Evolutionary conservation across 2,888 invertebrate species (phyloP).

Genomic region (Hedychridium roseum): DNA sequence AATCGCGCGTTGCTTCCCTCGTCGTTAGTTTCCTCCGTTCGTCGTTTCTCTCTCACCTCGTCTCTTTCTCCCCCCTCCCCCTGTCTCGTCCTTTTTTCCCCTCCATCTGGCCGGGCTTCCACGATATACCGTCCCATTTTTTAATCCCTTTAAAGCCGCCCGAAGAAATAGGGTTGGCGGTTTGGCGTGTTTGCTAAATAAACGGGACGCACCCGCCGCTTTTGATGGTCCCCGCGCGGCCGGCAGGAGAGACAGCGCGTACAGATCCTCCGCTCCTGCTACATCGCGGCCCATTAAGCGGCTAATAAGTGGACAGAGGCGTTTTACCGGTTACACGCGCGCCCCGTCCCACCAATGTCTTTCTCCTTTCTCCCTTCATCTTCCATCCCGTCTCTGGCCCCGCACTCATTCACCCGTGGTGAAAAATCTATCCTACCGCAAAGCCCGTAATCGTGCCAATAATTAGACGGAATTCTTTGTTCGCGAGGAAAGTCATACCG

Average conservation of each 20-base stretch:
- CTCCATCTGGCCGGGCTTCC: neutral
- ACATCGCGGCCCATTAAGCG: conserved; percentile 48
- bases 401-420: too few species aligned
- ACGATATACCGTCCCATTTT: conserved; percentile 18
- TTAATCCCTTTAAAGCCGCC: conserved; percentile 33
- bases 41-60: neutral
- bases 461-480: too few species aligned
- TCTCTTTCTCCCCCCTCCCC: neutral
- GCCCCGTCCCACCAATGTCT: conserved; percentile 2
- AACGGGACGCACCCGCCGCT: conserved; percentile 40
- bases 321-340: conserved; percentile 42
- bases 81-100: neutral
- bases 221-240: conserved; percentile 37
- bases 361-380: neutral
- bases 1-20: neutral
- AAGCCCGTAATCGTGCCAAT: too few species aligned
- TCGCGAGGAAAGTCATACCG: too few species aligned
- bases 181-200: conserved; percentile 47
- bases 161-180: conserved; percentile 43
- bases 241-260: conserved; percentile 27
- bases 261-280: conserved; percentile 35
- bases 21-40: neutral
- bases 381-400: neutral
- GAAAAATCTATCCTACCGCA: too few species aligned
- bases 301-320: conserved; percentile 48